Evolutionary conservation across 2,797 vertebrate genomes (phyloP), one percentile per base, ranked within the genome.

Genomic region (Mormyrops boulengeri): DNA sequence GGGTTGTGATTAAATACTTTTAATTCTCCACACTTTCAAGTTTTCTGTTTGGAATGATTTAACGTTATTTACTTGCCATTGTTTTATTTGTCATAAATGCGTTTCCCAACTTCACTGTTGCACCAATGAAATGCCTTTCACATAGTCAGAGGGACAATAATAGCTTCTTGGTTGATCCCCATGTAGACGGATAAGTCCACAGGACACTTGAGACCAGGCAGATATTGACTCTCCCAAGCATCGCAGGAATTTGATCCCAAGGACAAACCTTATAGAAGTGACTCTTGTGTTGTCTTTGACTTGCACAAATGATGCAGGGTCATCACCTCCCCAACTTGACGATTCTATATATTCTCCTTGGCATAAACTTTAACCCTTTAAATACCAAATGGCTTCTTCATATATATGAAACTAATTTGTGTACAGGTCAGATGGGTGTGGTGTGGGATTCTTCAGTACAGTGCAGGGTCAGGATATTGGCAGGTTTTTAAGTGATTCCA

Each of bases 181-280:
- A 44, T 50, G 41, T 47, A 90, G 90, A 55, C 69, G 19, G 41
- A 84, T 49, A 8, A 55, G 80, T 55, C 22, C 77, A n/a, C 38
- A n/a, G 44, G 53, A 90, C 47, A 90, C 30, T 34, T 82, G 85
- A 90, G 52, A 55, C 55, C 47, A 26, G 12, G 6, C 22, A 26
- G 50, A 44, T 88, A 90, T 90, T 62, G 88, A 90, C 89, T 41
- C 62, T 85, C 22, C 47, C 60, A 62, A 52, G 82, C 88, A 62
- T 60, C 17, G 44, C 44, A 84, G 34, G 90, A 90, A 90, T 34
- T 57, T 52, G 12, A 89, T 88, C 90, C 55, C 88, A 89, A 89
- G 85, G 90, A 41, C 41, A 30, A 53, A 87, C 62, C 62, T 89
- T 90, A 90, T 60, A 52, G 62, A 62, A 84, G 57, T 89, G 38